phyloP scores from a whole-genome alignment of 2,797 vertebrate genomes.

The Lacerta bilineata region DNA sequence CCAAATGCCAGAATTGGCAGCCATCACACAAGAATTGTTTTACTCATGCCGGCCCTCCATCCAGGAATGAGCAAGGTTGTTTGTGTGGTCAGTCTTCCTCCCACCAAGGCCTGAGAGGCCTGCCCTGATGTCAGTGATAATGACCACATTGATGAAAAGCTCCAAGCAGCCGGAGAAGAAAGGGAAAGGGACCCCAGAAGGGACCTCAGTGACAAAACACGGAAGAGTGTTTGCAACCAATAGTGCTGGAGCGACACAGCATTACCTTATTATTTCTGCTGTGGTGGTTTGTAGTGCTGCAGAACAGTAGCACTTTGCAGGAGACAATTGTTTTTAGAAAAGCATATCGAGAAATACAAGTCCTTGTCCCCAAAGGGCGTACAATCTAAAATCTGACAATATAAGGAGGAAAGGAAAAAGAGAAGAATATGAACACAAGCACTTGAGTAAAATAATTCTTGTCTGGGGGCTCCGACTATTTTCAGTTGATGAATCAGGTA shows the following conservation, averaged over 20 bases:
- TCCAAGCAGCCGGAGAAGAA: neutral
- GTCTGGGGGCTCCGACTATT: no score
- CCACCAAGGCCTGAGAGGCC: no score
- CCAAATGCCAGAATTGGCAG: neutral
- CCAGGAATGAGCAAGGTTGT: neutral
- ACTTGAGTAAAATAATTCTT: neutral
- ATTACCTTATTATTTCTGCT: neutral
- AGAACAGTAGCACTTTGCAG: neutral
- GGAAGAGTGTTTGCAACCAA: neutral
- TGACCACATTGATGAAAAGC: neutral
- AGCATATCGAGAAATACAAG: no score
- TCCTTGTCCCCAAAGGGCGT: neutral
- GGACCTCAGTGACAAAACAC: neutral
- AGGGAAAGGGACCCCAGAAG: neutral
- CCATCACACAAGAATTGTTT: neutral
- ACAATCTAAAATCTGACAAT: neutral
- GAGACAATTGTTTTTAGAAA: neutral
- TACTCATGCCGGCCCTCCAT: neutral
- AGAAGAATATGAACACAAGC: neutral
- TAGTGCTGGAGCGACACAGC: no score
- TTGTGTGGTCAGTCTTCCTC: neutral
- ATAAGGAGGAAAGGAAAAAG: neutral
- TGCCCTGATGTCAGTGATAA: no score
- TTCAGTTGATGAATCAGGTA: neutral
- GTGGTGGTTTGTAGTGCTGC: no score